Percentiles rank a stretch among this genome's conserved stretches.
phyloP scores from a whole-genome alignment of 2,113 vertebrate genomes.

The Rostratula benghalensis region DNA sequence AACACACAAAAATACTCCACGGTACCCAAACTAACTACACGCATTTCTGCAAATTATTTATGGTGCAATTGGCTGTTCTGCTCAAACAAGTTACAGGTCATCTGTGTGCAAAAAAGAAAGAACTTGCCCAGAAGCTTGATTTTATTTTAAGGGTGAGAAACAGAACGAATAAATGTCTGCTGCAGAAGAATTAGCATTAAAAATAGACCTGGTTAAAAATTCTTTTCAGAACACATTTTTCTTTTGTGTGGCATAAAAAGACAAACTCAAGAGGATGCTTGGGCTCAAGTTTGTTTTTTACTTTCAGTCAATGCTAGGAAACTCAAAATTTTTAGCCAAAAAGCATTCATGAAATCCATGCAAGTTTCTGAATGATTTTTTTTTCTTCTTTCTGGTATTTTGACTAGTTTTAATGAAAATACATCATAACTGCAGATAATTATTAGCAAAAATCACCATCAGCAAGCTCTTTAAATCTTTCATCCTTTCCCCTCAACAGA shows the following conservation, averaged over 20 bases:
- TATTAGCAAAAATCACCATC: background rate
- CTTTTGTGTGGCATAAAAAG: background rate
- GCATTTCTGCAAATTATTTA: constrained; percentile 14
- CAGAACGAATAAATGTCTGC: background rate
- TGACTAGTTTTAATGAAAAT: background rate
- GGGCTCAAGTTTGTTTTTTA: background rate
- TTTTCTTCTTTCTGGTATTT: background rate
- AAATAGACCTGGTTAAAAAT: background rate
- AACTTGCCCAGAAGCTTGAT: background rate
- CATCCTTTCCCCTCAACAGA: background rate
- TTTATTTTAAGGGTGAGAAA: background rate
- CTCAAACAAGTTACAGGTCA: background rate
- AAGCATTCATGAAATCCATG: background rate
- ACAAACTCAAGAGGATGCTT: background rate
- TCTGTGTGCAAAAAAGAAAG: background rate
- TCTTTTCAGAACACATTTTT: background rate
- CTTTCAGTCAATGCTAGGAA: background rate
- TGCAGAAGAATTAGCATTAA: background rate
- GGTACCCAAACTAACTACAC: constrained; percentile 10
- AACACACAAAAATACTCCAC: constrained; percentile 6
- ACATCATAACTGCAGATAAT: background rate
- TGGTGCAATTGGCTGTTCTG: background rate
- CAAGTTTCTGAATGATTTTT: background rate
- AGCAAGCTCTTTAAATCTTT: background rate
- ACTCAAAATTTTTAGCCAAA: background rate